phyloP scores from a whole-genome alignment of 1,140 invertebrate species.

The Ceratina calcarata region DNA sequence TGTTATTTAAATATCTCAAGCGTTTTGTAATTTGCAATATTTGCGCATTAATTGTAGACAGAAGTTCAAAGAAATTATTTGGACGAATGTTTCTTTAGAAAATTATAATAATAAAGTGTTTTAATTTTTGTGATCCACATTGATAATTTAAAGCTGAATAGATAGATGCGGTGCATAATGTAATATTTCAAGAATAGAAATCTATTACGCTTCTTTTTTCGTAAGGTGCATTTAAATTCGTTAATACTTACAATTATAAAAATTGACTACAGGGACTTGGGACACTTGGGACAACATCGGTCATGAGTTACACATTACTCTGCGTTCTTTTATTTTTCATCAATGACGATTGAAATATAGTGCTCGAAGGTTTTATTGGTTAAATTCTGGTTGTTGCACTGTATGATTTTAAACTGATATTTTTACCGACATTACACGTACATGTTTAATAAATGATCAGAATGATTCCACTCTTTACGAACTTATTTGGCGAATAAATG shows the following conservation, averaged over 20 bases:
- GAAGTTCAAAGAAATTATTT: not conserved
- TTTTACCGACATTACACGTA: not conserved
- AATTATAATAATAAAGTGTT: not conserved
- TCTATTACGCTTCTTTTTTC: not conserved
- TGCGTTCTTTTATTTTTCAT: not conserved
- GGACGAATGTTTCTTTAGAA: not conserved
- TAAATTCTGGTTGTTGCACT: not conserved
- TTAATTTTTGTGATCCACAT: too few relatives aligned
- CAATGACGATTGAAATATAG: not conserved
- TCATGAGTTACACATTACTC: not conserved
- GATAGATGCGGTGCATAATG: slow-evolving; percentile 11
- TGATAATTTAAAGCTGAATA: not conserved
- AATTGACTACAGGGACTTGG: too few relatives aligned
- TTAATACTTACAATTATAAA: not conserved
- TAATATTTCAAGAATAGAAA: slow-evolving; percentile 20
- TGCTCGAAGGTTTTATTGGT: not conserved
- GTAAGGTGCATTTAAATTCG: not conserved
- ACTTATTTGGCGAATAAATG: too few relatives aligned
- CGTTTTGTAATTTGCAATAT: not conserved
- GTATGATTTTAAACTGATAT: not conserved
- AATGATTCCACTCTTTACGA: too few relatives aligned
- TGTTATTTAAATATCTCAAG: not conserved
- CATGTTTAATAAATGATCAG: not conserved
- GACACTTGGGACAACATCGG: not conserved
- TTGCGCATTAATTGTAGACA: not conserved